phyloP scores from a whole-genome alignment of 2,888 invertebrate species.

The Alentia gelatinosa region DNA sequence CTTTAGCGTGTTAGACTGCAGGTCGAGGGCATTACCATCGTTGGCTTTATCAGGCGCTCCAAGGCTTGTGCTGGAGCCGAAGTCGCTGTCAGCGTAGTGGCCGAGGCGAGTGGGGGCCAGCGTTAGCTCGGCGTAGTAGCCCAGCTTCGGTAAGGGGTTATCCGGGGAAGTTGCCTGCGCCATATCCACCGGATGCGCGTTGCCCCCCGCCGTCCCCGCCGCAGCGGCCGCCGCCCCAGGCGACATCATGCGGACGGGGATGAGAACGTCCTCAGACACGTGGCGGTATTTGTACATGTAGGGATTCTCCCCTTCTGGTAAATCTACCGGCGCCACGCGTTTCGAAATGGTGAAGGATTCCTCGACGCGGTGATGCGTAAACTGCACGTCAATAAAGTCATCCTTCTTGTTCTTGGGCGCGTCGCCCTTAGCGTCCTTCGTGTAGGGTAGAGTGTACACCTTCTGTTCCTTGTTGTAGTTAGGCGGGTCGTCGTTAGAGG shows the following conservation, averaged over 20 bases:
- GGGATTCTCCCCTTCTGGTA: not conserved
- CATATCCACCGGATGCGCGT: not conserved
- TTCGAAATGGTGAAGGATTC: slow-evolving; percentile 26
- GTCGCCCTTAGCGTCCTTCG: not conserved
- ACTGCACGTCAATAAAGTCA: slow-evolving; percentile 21
- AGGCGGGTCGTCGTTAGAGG: not conserved
- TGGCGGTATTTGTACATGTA: slow-evolving; percentile 23
- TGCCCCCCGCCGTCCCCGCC: not conserved
- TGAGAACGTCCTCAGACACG: not conserved
- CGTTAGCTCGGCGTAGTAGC: slow-evolving; percentile 18
- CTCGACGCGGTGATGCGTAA: slow-evolving; percentile 17
- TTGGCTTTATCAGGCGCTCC: not conserved
- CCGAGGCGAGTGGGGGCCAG: not conserved
- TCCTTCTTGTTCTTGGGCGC: not conserved
- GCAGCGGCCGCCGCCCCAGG: not conserved
- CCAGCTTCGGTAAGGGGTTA: not conserved
- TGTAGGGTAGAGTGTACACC: not conserved
- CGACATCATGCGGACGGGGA: not conserved
- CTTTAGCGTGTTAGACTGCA: too few relatives aligned
- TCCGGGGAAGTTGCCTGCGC: not conserved
- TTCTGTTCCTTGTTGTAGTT: not conserved
- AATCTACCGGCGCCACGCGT: not conserved
- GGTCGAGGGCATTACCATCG: not conserved
- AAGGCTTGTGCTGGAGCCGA: not conserved
- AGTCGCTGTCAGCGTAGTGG: slow-evolving; percentile 24